Base-by-base conservation (phyloP, 64 coral and sea anemone species). In the Dendrophyllia cribrosa region DNA sequence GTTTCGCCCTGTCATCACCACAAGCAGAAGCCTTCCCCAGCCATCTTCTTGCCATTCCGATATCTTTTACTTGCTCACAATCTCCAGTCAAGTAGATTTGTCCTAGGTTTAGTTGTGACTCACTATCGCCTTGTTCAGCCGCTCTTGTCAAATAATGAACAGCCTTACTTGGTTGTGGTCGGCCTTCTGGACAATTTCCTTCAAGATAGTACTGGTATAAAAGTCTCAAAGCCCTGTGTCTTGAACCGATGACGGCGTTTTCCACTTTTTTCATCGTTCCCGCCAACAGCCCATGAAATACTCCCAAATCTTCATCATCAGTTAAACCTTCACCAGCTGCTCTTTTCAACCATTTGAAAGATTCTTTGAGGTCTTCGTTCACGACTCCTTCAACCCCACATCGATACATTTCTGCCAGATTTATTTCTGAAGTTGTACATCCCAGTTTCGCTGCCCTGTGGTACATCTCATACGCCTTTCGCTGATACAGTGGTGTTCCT, bases 161-260 rank as follows among this genome's bases (percentile, higher is more conserved):
- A 25, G 95, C 95, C 88, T 97, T 97, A 1, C 70, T 78, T 34
- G 83, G 83, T 20, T 94, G 92, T 25, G 95, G 95, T 61, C 74
- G 72, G 8, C 92, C 92, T 34, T 97, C 95, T 72, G 95, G 95
- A n/a, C 95, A 97, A 56, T 97, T 88, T 8, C 95, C 95, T 13
- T 2, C 9, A 21, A 75, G 60, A 26, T 97, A 97, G 66, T 84
- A 82, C 52, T 90, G 52, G 65, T 88, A 61, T 19, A 97, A 88
- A 0, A 2, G 23, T 46, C 20, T 52, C 1, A 97, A 47, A 4
- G 92, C 92, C 21, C 23, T 44, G 6, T 70, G 6, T 43, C 78
- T 93, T 23, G 58, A 7, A 26, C 12, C 65, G 50, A 7, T 24
- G 3, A 80, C 0, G 2, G 58, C 16, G 7, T 77, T 63, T 6